Evolutionary conservation across 2,888 invertebrate genomes (phyloP).

Genomic region (Erebia aethiops): DNA sequence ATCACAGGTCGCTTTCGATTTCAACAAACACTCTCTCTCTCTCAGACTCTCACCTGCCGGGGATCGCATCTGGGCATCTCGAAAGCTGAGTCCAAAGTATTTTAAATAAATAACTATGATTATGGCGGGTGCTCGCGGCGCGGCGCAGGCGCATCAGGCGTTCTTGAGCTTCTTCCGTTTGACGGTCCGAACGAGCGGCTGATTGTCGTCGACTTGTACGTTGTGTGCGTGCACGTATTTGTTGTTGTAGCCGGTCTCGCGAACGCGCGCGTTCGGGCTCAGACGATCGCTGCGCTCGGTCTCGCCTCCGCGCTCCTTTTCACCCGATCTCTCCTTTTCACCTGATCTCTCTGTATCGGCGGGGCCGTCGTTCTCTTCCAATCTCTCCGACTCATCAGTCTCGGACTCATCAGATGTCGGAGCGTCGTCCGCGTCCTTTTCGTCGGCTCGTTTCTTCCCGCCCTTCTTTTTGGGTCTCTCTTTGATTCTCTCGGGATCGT

Average conservation of each 20-base stretch:
- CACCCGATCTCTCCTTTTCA: slow-evolving; percentile 47
- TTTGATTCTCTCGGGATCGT: slow-evolving; percentile 57
- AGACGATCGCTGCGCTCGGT: slow-evolving; percentile 53
- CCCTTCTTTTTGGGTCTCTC: slow-evolving; percentile 39
- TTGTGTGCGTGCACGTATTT: slow-evolving; percentile 67
- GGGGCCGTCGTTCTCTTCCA: slow-evolving; percentile 47
- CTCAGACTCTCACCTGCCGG: slow-evolving; percentile 22
- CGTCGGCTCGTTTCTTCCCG: slow-evolving; percentile 45
- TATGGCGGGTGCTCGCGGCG: slow-evolving; percentile 64
- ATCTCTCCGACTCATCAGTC: slow-evolving; percentile 40
- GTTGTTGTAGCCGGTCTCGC: slow-evolving; percentile 63
- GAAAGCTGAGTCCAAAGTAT: slow-evolving; percentile 25
- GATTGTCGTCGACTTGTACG: slow-evolving; percentile 63
- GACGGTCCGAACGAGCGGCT: slow-evolving; percentile 44
- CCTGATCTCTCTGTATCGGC: slow-evolving; percentile 34
- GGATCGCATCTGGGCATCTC: slow-evolving; percentile 17
- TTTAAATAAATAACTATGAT: slow-evolving; percentile 67
- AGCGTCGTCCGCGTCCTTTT: slow-evolving; percentile 44
- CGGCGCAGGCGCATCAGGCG: slow-evolving; percentile 40
- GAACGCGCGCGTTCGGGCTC: slow-evolving; percentile 64
- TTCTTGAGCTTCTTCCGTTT: slow-evolving; percentile 44
- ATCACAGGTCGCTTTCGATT: slow-evolving; percentile 55
- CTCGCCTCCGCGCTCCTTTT: slow-evolving; percentile 49
- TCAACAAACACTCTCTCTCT: background rate
- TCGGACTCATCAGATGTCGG: slow-evolving; percentile 49